phyloP scores from a whole-genome alignment of 2,888 invertebrate species.

The Timandra comae region DNA sequence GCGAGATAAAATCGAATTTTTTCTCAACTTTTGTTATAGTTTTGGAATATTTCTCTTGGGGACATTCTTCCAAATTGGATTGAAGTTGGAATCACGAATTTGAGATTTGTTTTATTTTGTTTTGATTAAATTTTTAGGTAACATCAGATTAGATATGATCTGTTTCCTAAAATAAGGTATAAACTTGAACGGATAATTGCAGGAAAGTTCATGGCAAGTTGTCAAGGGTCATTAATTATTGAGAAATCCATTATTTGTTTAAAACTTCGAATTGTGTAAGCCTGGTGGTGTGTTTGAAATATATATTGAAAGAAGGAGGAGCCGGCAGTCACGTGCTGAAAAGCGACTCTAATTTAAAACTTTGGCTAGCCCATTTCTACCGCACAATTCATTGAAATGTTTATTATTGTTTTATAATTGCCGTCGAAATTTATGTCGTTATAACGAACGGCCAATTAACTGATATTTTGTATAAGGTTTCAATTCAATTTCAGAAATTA shows the following conservation, averaged over 20 bases:
- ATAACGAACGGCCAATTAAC: neutral
- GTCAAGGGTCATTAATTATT: slow-evolving; percentile 33
- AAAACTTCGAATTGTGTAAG: too few relatives aligned
- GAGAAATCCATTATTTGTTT: too few relatives aligned
- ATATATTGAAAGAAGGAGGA: slow-evolving; percentile 47
- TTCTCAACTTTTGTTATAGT: slow-evolving; percentile 64
- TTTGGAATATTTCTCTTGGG: slow-evolving; percentile 63
- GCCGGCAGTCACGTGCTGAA: slow-evolving; percentile 45
- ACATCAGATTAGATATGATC: too few relatives aligned
- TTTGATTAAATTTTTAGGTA: too few relatives aligned
- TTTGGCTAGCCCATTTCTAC: slow-evolving; percentile 31
- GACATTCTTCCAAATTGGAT: slow-evolving; percentile 70
- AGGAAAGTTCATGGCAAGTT: slow-evolving; percentile 25
- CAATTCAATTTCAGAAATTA: slow-evolving; percentile 1
- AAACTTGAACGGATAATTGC: slow-evolving; percentile 12
- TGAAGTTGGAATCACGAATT: slow-evolving; percentile 61
- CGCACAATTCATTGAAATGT: slow-evolving; percentile 23
- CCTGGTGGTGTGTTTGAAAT: slow-evolving; percentile 27
- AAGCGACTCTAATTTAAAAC: slow-evolving; percentile 33
- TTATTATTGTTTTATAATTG: neutral
- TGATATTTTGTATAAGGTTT: neutral
- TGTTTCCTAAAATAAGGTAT: slow-evolving; percentile 16
- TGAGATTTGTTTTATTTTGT: slow-evolving; percentile 24
- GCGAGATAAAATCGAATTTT: slow-evolving; percentile 44
- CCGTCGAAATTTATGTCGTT: neutral